phyloP scores from a whole-genome alignment of 2,797 vertebrate genomes.

The Sorex maritimensis region DNA sequence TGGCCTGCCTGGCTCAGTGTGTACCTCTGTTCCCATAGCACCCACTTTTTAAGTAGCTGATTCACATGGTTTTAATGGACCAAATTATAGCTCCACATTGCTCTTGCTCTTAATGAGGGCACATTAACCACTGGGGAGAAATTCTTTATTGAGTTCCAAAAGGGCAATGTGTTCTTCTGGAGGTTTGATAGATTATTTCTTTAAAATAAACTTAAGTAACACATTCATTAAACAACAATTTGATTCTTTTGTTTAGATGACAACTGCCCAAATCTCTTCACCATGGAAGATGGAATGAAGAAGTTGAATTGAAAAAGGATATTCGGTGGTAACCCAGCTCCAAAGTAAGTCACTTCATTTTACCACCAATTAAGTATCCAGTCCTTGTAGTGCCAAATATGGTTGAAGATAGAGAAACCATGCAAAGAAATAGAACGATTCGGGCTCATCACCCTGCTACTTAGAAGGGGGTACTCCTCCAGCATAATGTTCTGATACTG shows the following conservation, averaged over 20 bases:
- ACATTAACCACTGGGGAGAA: constrained; percentile 58
- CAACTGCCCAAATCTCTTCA: constrained; percentile 38
- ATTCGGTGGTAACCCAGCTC: background rate
- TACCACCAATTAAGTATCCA: background rate
- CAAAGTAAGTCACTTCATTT: constrained; percentile 41
- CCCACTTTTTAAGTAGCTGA: constrained; percentile 50
- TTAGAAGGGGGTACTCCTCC: constrained; percentile 13
- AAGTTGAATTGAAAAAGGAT: constrained; percentile 46
- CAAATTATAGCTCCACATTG: constrained; percentile 54
- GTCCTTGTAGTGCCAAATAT: constrained; percentile 48
- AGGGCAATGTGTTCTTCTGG: constrained; percentile 28
- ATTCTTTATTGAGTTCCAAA: constrained; percentile 71
- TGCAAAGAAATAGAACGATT: constrained; percentile 35
- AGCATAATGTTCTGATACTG: constrained; percentile 29
- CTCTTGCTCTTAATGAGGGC: constrained; percentile 64
- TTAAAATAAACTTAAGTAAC: constrained; percentile 67
- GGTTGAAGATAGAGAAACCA: constrained; percentile 26
- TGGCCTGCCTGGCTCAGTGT: background rate
- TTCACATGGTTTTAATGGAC: constrained; percentile 60
- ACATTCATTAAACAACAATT: constrained; percentile 42
- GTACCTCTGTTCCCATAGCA: constrained; percentile 56
- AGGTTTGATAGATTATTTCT: constrained; percentile 41
- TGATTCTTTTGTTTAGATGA: constrained; percentile 21
- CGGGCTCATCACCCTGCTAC: background rate
- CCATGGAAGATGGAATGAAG: constrained; percentile 56